These are phyloP conservation scores for Caenorhabditis sp. DNA, from an alignment of 2,888 invertebrate species.

Conservation along the genomic window DNA sequence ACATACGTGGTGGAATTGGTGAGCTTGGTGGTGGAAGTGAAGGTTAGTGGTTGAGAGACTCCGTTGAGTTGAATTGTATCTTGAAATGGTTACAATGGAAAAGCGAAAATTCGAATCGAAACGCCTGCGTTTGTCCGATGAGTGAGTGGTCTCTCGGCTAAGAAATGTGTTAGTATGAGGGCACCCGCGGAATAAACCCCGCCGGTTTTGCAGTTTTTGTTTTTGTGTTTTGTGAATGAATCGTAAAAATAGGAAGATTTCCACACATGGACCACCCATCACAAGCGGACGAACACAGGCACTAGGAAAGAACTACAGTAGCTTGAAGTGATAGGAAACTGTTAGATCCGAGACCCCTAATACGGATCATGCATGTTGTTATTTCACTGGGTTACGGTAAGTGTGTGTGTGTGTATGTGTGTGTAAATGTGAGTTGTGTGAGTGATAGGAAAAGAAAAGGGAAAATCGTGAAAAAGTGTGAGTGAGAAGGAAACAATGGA, in stretches of 20 bases:
- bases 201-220: too few species aligned
- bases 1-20: conserved; percentile 53
- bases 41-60: conserved; percentile 63
- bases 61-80: conserved; percentile 67
- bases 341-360: conserved; percentile 17
- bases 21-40: conserved; percentile 39
- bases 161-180: too few species aligned
- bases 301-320: conserved; percentile 50
- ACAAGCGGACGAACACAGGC: conserved; percentile 62
- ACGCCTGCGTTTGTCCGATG: conserved; percentile 43
- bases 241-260: conserved; percentile 49
- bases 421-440: conserved; percentile 18
- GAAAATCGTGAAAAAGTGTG: conserved; percentile 10
- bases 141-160: conserved; percentile 44
- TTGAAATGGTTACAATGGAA: conserved; percentile 56
- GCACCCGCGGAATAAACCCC: too few species aligned
- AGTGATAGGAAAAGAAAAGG: conserved; percentile 20
- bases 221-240: too few species aligned
- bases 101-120: conserved; percentile 18
- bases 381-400: neutral
- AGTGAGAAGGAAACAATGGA: neutral
- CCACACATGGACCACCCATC: conserved; percentile 58
- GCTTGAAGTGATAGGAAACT: conserved; percentile 32
- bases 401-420: conserved; percentile 7
- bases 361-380: conserved; percentile 39